Evolutionary conservation across 2,113 vertebrate species (phyloP).

Genomic region (Raphicerus campestris): DNA sequence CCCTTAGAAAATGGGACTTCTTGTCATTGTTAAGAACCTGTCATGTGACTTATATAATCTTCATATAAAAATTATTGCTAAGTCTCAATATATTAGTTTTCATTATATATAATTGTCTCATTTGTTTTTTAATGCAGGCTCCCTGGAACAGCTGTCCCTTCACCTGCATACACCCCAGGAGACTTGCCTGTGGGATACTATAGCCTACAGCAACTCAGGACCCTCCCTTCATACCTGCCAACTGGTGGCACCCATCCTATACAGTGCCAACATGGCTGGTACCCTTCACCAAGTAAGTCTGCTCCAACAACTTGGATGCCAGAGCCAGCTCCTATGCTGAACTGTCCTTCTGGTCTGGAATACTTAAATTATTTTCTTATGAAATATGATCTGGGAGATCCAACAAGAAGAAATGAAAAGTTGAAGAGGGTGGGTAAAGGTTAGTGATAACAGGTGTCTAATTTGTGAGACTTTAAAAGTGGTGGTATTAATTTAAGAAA

Average conservation of each 20-base stretch:
- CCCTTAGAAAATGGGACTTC: background rate
- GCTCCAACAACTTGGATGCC: background rate
- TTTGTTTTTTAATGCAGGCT: background rate
- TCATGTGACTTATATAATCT: background rate
- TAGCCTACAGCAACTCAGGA: background rate
- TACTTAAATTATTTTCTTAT: background rate
- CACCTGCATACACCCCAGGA: background rate
- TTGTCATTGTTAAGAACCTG: background rate
- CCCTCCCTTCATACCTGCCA: background rate
- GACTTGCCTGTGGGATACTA: background rate
- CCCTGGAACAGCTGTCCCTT: background rate
- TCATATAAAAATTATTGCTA: background rate
- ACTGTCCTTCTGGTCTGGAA: background rate
- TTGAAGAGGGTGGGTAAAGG: background rate
- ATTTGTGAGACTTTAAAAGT: background rate
- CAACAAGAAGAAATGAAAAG: background rate
- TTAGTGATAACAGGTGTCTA: background rate
- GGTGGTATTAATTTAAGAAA: background rate
- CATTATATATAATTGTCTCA: background rate
- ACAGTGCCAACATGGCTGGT: background rate
- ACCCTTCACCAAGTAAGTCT: background rate
- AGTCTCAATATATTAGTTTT: background rate
- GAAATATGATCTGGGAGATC: background rate
- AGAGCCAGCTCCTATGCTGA: background rate
- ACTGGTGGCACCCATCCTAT: background rate